phyloP scores from a whole-genome alignment of 30 jellyfish, hydroid and myxozoan genomes.

The Hydra vulgaris region DNA sequence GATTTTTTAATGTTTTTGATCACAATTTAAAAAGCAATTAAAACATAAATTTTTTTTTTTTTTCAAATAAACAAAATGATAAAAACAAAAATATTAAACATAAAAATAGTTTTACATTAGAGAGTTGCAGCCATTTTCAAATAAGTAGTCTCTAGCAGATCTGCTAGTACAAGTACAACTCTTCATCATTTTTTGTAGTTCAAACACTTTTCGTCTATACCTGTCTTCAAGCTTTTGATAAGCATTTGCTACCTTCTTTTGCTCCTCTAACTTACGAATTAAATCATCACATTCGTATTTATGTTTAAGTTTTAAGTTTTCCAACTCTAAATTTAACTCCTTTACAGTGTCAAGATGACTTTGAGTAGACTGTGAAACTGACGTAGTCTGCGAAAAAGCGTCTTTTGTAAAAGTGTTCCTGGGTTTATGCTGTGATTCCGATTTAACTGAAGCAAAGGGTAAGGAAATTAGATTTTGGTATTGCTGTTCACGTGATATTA shows the following conservation, averaged over 20 bases:
- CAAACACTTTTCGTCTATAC: slow-evolving; percentile 64
- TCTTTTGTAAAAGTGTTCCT: not conserved
- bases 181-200: slow-evolving; percentile 38
- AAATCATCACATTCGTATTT: slow-evolving; percentile 38
- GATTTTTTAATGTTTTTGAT: no score
- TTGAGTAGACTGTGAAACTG: not conserved
- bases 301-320: not conserved
- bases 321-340: slow-evolving; percentile 25
- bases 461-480: not conserved
- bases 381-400: not conserved
- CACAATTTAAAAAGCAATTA: no score
- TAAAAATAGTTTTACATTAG: not conserved
- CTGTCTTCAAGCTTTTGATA: slow-evolving; percentile 90
- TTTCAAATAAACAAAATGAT: not conserved
- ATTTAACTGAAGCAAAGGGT: not conserved
- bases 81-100: no score
- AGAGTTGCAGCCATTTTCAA: not conserved
- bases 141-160: not conserved
- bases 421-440: not conserved
- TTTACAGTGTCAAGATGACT: not conserved
- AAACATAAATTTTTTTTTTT: no score
- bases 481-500: not conserved
- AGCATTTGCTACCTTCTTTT: slow-evolving; percentile 92
- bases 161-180: slow-evolving; percentile 49
- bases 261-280: slow-evolving; percentile 57